Percentiles rank a stretch among this genome's conserved stretches.
These are phyloP conservation scores for Cyphomyrus discorhynchus DNA, from an alignment of 2,113 vertebrate genomes.

Conservation along the genomic window DNA sequence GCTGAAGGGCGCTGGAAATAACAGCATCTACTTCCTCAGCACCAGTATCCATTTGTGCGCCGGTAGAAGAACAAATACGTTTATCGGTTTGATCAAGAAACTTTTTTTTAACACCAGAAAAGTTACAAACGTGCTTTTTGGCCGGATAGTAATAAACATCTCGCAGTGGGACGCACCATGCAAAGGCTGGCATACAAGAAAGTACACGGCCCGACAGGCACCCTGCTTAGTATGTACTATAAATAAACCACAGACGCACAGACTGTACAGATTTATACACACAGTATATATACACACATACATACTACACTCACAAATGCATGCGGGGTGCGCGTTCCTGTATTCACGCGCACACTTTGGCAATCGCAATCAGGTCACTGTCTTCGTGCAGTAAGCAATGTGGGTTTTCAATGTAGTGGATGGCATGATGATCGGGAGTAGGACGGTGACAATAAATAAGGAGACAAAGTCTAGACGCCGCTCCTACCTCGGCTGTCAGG, in stretches of 20 bases:
- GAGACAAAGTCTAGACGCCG: background rate
- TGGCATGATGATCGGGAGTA: background rate
- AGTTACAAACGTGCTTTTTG: background rate
- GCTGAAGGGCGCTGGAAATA: background rate
- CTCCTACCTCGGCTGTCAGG: background rate
- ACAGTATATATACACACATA: background rate
- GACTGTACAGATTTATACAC: background rate
- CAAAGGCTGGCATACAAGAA: background rate
- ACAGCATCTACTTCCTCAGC: background rate
- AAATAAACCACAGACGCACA: background rate
- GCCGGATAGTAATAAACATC: background rate
- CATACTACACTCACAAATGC: background rate
- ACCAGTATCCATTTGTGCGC: background rate
- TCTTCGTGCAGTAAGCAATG: background rate
- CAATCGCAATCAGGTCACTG: background rate
- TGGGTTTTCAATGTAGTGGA: background rate
- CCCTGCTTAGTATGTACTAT: background rate
- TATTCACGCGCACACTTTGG: background rate
- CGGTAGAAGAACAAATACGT: background rate
- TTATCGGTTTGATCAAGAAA: background rate
- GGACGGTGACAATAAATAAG: background rate
- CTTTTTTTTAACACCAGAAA: background rate
- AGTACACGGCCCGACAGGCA: background rate
- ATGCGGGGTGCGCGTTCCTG: background rate
- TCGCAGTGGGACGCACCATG: background rate